Conservation (phyloP, 2,113 vertebrate species). For the Hippocampus comes region DNA sequence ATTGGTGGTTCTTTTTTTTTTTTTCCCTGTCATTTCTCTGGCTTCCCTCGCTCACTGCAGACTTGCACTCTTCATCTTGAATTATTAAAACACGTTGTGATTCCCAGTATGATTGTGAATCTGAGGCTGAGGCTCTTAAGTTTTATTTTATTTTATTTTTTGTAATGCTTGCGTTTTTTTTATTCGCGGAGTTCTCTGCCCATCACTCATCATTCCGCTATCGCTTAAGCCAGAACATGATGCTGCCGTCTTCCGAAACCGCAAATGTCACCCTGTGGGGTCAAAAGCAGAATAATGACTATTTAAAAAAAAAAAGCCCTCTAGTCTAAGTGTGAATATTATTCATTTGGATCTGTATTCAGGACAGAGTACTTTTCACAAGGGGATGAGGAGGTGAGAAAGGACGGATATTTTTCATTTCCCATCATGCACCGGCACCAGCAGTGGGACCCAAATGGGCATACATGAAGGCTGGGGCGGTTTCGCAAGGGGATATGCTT, state of each 20-base stretch:
- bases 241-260: conserved; percentile 28
- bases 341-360: conserved; percentile 68
- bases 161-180: conserved; percentile 55
- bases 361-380: conserved; percentile 64
- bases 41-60: conserved; percentile 61
- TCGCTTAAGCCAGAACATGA: conserved; percentile 38
- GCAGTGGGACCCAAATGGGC: conserved; percentile 65
- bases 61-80: conserved; percentile 70
- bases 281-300: conserved; percentile 31
- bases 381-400: conserved; percentile 33
- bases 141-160: conserved; percentile 21
- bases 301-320: conserved; percentile 49
- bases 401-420: conserved; percentile 62
- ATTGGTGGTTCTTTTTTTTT: conserved; percentile 29
- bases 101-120: conserved; percentile 78
- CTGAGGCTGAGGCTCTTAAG: conserved; percentile 69
- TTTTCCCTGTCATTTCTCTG: conserved; percentile 47
- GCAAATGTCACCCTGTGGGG: conserved; percentile 56
- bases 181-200: conserved; percentile 21
- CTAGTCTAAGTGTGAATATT: conserved; percentile 37
- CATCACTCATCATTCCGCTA: conserved; percentile 30
- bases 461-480: conserved; percentile 50
- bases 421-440: conserved; percentile 71
- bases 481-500: conserved; percentile 65
- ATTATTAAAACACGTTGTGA: conserved; percentile 83